A percentile compares a stretch with the other conserved stretches of the same genome.
Conservation (phyloP, 2,113 vertebrate species). For the Crotalus tigris region DNA sequence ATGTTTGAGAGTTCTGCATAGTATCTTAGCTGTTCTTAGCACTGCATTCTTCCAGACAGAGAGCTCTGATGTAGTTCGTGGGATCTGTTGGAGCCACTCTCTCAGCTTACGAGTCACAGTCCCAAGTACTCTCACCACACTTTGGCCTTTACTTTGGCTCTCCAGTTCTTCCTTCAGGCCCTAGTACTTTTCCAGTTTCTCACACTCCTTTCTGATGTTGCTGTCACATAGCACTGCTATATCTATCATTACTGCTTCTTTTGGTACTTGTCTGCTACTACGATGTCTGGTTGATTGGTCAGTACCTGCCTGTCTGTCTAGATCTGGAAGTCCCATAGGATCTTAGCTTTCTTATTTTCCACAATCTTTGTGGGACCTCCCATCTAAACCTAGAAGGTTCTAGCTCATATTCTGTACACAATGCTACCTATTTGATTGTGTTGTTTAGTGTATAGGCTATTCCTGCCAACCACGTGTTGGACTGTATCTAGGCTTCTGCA, state of each 20-base stretch:
- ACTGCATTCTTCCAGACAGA: neutral
- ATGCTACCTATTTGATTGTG: neutral
- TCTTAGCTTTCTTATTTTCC: neutral
- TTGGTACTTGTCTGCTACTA: neutral
- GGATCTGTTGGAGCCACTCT: neutral
- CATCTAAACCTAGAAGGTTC: neutral
- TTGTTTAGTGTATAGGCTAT: neutral
- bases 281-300: neutral
- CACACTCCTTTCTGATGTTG: neutral
- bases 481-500: neutral
- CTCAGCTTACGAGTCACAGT: neutral
- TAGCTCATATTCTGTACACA: neutral
- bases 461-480: neutral
- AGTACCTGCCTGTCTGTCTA: neutral
- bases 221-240: neutral
- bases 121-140: neutral
- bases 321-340: neutral
- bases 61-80: neutral
- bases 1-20: neutral
- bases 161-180: neutral
- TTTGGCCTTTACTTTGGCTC: neutral
- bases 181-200: neutral
- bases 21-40: neutral
- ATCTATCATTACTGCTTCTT: neutral
- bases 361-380: neutral